phyloP scores from a whole-genome alignment of 2,797 vertebrate species.

The Lacerta bilineata region DNA sequence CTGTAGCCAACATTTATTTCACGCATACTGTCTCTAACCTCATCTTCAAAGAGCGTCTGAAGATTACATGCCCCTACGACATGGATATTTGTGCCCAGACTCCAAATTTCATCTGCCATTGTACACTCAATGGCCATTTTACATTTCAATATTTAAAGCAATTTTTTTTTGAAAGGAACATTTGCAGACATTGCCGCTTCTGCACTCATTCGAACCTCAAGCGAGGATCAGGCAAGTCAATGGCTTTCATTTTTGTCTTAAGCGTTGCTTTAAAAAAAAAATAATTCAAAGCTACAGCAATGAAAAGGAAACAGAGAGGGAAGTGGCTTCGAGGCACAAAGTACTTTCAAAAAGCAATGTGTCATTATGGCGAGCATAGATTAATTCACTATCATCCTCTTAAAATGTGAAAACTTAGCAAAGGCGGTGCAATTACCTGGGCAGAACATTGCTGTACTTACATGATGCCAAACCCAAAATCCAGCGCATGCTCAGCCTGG shows the following conservation, averaged over 20 bases:
- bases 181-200: neutral
- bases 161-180: neutral
- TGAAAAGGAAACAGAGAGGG: neutral
- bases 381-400: neutral
- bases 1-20: constrained; percentile 4
- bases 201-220: neutral
- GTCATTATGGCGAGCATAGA: neutral
- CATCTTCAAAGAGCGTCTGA: neutral
- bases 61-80: neutral
- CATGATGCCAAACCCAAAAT: neutral
- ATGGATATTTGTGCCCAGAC: neutral
- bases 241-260: constrained; percentile 10
- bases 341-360: neutral
- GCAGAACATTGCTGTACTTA: neutral
- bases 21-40: neutral
- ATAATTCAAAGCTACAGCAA: neutral
- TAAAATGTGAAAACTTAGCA: neutral
- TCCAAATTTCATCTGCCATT: neutral
- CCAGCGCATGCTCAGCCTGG: neutral
- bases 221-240: neutral
- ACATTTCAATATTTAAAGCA: neutral
- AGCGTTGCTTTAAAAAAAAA: neutral
- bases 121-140: neutral
- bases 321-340: neutral
- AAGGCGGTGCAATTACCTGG: neutral